phyloP scores from a whole-genome alignment of 2,888 invertebrate species.

The Flexamia atlantica region DNA sequence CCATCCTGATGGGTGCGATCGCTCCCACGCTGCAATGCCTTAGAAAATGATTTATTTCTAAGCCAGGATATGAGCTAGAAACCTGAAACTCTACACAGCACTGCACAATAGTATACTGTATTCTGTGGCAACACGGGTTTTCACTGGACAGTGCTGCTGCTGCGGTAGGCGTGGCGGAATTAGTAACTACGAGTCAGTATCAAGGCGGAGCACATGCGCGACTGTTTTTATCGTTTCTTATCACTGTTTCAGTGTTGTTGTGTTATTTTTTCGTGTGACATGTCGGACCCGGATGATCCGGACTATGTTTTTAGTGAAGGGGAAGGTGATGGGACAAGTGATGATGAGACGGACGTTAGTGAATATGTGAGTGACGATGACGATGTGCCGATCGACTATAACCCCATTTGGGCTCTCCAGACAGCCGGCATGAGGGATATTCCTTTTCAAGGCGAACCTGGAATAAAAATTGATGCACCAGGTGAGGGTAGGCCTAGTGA shows the following conservation, averaged over 20 bases:
- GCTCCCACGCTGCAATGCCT: too few relatives aligned
- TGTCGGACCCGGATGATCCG: too few relatives aligned
- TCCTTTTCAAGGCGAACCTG: neutral
- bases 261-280: neutral
- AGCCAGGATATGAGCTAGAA: too few relatives aligned
- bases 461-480: constrained; percentile 1
- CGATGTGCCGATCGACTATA: neutral
- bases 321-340: neutral
- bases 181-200: too few relatives aligned
- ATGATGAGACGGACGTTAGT: neutral
- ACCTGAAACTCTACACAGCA: too few relatives aligned
- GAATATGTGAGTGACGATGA: neutral
- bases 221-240: neutral
- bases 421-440: neutral
- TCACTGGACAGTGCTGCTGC: too few relatives aligned
- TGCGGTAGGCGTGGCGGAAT: too few relatives aligned
- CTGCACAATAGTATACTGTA: too few relatives aligned
- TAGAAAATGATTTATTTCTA: too few relatives aligned
- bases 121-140: too few relatives aligned
- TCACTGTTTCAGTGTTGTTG: neutral
- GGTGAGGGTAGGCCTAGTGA: too few relatives aligned
- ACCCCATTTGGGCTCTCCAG: neutral
- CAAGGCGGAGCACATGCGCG: neutral
- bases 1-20: too few relatives aligned
- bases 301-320: neutral